Evolutionary conservation across 2,113 vertebrate species (phyloP).

Genomic region (Brachyhypopomus occidentalis): DNA sequence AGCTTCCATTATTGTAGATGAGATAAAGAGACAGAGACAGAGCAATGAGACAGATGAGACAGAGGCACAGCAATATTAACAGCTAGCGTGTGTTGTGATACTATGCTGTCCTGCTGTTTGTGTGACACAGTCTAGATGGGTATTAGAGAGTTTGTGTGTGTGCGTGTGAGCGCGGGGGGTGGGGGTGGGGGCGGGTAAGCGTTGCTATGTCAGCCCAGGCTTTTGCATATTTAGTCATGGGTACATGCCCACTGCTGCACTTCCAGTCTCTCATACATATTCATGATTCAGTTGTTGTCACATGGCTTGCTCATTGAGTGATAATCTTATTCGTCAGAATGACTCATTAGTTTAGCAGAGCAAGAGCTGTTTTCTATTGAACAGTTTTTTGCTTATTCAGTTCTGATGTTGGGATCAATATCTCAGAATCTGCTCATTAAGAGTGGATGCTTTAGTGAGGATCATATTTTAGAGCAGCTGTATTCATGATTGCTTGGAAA

Average conservation of each 20-base stretch:
- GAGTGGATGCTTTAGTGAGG: not conserved
- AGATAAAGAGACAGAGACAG: too few relatives aligned
- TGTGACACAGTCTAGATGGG: not conserved
- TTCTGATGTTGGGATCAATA: not conserved
- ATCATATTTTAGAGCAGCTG: not conserved
- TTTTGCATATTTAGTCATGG: constrained; percentile 32
- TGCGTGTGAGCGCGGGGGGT: not conserved
- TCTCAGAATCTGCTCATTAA: constrained; percentile 1
- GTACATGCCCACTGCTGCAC: constrained; percentile 8
- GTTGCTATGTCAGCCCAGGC: not conserved
- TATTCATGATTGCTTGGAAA: not conserved
- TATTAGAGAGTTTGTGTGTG: not conserved
- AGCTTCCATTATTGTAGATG: not conserved
- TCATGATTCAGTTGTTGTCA: constrained; percentile 19
- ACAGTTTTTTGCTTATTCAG: not conserved
- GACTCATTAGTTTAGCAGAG: not conserved
- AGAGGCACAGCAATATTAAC: not conserved
- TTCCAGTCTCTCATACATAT: constrained; percentile 36
- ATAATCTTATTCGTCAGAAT: constrained; percentile 36
- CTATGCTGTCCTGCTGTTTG: not conserved
- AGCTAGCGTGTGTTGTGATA: not conserved
- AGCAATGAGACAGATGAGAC: too few relatives aligned
- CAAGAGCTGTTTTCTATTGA: not conserved
- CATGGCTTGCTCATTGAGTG: not conserved
- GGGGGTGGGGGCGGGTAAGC: not conserved